Evolutionary conservation across 2,888 invertebrate species (phyloP), one percentile per base, ranked within the genome.

Genomic region (Muscina levida): DNA sequence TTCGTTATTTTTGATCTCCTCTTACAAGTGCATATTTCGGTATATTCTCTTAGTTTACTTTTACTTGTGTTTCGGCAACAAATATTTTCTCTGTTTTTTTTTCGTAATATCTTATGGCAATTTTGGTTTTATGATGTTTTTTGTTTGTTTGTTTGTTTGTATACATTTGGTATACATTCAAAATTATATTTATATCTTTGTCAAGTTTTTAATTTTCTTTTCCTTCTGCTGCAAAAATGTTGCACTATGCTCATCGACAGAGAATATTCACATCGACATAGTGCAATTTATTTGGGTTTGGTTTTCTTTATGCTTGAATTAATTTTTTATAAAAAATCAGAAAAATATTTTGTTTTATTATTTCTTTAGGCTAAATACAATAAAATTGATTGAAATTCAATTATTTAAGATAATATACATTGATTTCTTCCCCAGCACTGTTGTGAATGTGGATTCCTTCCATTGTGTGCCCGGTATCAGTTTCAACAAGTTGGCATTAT

Each of bases 381-480:
- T 79, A 70, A 71, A 74, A 71, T 67, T 79, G 74, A 79, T 73
- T 79, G 71, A 70, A 79, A 74, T 79, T 74, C 79, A 79, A 74
- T 79, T 79, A 79, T 74, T 67, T 39, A 48, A 44, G 79, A 71
- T 71, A 79, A 65, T 67, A 78, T 67, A 44, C 15, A 59, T 31
- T 37, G 59, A 37, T 59, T 13, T 15, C 31, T 31, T n/a, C 6
- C 57, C 31, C 15, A n/a, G n/a, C 31, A 8, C 57, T 22, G 10
- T 42, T 62, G 39, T 42, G 19, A 42, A 5, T 31, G 8, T 5
- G 31, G 3, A 31, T 31, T 6, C 39, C 17, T 11, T 62, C 62
- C 62, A 62, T 62, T 62, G 62, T 42, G 19, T 53, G 19, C 51
- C 4, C 22, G 5, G 42, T 19, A 15, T 6, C 11, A 11, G n/a